Conservation (phyloP, 37 sponge, comb jelly and placozoan genomes). For the Ephydatia muelleri region DNA sequence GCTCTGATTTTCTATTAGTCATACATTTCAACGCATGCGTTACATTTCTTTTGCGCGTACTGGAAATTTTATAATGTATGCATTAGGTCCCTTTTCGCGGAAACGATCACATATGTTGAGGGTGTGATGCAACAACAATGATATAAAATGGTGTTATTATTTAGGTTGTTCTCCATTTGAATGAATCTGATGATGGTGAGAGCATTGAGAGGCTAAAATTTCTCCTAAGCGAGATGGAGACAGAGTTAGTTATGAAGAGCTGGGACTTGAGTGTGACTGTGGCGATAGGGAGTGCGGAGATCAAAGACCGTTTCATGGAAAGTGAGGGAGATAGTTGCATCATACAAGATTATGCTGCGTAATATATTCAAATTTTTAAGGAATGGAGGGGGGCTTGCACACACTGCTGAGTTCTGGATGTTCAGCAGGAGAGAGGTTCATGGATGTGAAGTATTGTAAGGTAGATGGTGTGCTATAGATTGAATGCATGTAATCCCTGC, state of each 20-base stretch:
- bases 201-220: conserved; percentile 30
- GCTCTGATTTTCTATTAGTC: no score
- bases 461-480: background rate
- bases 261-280: conserved; percentile 35
- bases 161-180: background rate
- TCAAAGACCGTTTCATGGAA: conserved; percentile 22
- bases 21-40: no score
- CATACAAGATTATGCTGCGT: background rate
- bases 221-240: conserved; percentile 16
- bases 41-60: no score
- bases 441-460: conserved; percentile 28
- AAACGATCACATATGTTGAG: no score
- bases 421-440: conserved; percentile 8
- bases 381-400: background rate
- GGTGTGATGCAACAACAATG: no score
- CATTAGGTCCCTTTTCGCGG: no score
- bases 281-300: background rate
- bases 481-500: no score
- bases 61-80: no score
- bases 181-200: background rate
- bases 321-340: background rate
- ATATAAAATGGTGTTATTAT: no score
- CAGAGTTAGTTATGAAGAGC: conserved; percentile 8
- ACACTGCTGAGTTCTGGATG: conserved; percentile 7
- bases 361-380: background rate